Evolutionary conservation across 2,888 invertebrate species (phyloP).

Genomic region (Tenthredo distinguenda): DNA sequence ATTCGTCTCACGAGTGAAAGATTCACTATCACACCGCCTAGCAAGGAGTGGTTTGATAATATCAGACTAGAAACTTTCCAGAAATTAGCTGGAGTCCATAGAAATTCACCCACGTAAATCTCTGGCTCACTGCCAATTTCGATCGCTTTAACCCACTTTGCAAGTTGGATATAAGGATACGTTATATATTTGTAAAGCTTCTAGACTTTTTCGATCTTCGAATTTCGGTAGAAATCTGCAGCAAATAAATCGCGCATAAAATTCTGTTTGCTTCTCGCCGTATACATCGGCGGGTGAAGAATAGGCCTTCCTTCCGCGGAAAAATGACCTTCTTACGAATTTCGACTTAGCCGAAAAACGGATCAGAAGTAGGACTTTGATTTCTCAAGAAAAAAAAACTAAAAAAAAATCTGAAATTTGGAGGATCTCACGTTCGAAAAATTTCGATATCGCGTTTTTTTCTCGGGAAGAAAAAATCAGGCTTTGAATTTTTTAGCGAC

Average conservation of each 20-base stretch:
- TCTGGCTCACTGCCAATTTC: conserved; percentile 17
- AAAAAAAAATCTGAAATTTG: too few relatives aligned
- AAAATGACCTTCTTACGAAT: too few relatives aligned
- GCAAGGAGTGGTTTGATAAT: conserved; percentile 5
- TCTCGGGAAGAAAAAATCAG: too few relatives aligned
- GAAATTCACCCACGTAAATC: neutral
- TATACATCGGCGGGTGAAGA: too few relatives aligned
- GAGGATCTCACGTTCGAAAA: too few relatives aligned
- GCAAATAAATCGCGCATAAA: neutral
- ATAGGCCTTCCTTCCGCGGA: too few relatives aligned
- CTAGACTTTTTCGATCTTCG: neutral
- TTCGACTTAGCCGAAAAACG: too few relatives aligned
- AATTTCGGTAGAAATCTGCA: neutral
- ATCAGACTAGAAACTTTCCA: conserved; percentile 1
- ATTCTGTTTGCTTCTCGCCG: too few relatives aligned
- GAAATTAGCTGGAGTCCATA: neutral
- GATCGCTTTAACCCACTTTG: neutral
- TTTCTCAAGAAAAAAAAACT: too few relatives aligned
- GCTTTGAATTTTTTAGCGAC: too few relatives aligned
- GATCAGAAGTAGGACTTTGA: too few relatives aligned
- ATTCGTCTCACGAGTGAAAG: neutral
- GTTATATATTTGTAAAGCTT: neutral
- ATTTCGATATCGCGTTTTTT: too few relatives aligned
- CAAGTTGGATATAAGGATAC: neutral
- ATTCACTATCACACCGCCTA: neutral